phyloP scores from a whole-genome alignment of 1,140 invertebrate species.

The Tetraneura akinire region DNA sequence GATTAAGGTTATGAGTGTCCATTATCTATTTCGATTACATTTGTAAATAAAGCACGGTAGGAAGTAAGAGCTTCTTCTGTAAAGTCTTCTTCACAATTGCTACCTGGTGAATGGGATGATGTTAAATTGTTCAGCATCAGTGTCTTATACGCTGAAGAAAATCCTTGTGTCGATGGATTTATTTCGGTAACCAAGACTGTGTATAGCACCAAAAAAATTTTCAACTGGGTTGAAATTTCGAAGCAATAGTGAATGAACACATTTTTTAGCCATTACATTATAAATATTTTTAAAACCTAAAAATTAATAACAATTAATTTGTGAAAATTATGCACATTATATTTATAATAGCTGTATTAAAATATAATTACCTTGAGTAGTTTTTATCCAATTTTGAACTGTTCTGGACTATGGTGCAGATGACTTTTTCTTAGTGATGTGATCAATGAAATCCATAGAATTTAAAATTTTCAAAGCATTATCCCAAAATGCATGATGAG shows the following conservation, averaged over 20 bases:
- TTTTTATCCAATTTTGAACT: not conserved
- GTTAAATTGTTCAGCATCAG: conserved; percentile 14
- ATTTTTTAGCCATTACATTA: not conserved
- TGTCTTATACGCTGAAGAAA: conserved; percentile 24
- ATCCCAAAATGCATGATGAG: not conserved
- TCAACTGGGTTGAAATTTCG: conserved; percentile 45
- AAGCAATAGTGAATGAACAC: conserved; percentile 32
- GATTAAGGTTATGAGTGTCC: not conserved
- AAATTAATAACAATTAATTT: not conserved
- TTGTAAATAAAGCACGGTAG: not conserved
- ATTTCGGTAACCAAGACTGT: conserved; percentile 30
- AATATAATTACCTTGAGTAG: not conserved
- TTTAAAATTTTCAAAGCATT: not conserved
- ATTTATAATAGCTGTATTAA: not conserved
- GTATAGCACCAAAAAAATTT: conserved; percentile 45
- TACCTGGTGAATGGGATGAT: not conserved
- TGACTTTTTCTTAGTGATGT: not conserved
- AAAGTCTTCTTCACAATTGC: no score
- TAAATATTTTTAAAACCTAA: not conserved
- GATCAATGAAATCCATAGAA: not conserved
- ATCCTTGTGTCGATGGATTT: conserved; percentile 9
- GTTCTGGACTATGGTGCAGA: not conserved
- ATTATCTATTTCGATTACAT: not conserved
- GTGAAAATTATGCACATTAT: not conserved
- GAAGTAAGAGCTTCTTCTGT: not conserved